Evolutionary conservation across 2,113 vertebrate species (phyloP).

Genomic region (Struthidea cinerea): DNA sequence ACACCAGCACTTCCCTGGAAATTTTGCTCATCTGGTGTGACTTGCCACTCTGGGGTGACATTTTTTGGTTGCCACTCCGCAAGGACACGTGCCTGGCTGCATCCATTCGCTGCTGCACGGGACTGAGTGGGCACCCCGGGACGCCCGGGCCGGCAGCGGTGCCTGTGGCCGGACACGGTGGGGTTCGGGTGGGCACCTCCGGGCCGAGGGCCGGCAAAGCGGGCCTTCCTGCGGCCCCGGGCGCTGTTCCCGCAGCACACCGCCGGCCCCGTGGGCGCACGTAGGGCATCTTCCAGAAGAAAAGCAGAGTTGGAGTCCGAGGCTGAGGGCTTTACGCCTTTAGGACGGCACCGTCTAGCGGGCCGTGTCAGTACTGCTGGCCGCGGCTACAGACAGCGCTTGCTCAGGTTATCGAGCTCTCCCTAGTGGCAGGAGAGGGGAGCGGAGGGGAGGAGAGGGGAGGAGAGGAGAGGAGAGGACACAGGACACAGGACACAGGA

Average conservation of each 20-base stretch:
- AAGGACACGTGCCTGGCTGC: not conserved
- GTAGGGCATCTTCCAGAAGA: rapidly evolving
- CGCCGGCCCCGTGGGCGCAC: rapidly evolving
- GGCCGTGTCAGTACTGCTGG: not conserved
- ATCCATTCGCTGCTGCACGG: not conserved
- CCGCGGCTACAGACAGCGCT: rapidly evolving
- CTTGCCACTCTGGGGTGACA: not conserved
- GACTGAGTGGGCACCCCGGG: rapidly evolving
- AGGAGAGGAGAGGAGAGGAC: not conserved
- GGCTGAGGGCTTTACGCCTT: not conserved
- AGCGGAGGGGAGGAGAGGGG: too few relatives aligned
- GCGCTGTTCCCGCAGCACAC: rapidly evolving
- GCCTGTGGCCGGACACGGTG: not conserved
- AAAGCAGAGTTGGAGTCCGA: rapidly evolving
- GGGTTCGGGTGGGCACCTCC: too few relatives aligned
- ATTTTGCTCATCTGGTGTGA: not conserved
- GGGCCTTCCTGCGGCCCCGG: not conserved
- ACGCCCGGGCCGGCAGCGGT: rapidly evolving
- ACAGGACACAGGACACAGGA: too few relatives aligned
- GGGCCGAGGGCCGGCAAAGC: not conserved
- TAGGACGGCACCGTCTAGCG: conserved; percentile 61
- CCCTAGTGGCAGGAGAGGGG: too few relatives aligned
- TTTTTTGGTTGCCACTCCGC: not conserved
- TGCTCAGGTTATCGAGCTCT: not conserved
- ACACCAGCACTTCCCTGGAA: not conserved